Evolutionary conservation across 1,140 invertebrate genomes (phyloP).

Genomic region (Hetaerina americana): DNA sequence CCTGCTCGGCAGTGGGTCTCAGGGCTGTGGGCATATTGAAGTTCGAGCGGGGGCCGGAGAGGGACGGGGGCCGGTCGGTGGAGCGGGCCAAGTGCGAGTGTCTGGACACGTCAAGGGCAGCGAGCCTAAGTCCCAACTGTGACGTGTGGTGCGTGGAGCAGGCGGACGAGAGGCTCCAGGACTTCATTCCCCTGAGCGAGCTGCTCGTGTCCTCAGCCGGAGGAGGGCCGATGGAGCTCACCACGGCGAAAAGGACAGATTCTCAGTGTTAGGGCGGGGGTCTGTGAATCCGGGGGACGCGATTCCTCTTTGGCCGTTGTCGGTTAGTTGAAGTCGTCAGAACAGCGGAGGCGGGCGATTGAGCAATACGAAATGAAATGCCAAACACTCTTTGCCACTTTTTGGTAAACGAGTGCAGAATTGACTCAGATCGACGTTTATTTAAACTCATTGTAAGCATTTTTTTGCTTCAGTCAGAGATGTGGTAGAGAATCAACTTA

Average conservation of each 20-base stretch:
- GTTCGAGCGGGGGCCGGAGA: neutral
- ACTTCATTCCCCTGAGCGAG: neutral
- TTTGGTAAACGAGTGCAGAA: no score
- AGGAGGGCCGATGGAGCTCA: neutral
- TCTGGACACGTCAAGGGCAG: conserved; percentile 17
- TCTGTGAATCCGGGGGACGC: neutral
- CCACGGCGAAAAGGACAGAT: neutral
- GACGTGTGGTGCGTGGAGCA: conserved; percentile 28
- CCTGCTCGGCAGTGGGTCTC: neutral
- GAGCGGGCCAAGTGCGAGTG: neutral
- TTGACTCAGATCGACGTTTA: no score
- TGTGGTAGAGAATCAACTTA: no score
- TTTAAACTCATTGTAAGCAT: no score
- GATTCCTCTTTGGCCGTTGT: neutral
- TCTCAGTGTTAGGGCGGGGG: neutral
- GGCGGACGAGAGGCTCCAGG: neutral
- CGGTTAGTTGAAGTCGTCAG: no score
- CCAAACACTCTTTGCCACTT: no score
- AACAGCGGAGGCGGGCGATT: no score
- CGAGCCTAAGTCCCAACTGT: conserved; percentile 23
- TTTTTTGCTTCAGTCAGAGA: no score
- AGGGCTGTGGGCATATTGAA: neutral
- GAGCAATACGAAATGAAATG: no score
- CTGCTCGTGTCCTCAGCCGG: neutral
- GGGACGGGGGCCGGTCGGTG: neutral